These are phyloP conservation scores for Cheilosia pagana DNA, from an alignment of 2,888 invertebrate genomes.

Conservation along the genomic window DNA sequence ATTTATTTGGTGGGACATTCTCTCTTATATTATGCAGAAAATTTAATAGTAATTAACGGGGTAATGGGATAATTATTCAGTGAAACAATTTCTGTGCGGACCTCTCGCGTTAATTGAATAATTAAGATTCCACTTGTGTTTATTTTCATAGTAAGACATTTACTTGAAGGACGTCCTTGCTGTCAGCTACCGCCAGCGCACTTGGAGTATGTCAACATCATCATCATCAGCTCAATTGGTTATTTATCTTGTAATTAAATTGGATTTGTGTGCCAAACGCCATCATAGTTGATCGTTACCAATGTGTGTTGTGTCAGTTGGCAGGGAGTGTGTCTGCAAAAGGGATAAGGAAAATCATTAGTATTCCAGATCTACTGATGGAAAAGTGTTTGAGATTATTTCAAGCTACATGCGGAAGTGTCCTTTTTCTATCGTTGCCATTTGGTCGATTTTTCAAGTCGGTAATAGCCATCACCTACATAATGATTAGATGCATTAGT, in stretches of 20 bases:
- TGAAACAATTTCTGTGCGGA: background rate
- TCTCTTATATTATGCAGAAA: too few relatives aligned
- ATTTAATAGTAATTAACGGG: background rate
- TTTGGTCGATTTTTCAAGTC: background rate
- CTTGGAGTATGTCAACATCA: background rate
- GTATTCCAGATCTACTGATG: constrained; percentile 13
- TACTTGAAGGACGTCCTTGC: constrained; percentile 12
- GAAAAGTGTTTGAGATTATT: constrained; percentile 14
- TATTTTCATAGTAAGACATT: background rate
- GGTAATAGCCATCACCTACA: too few relatives aligned
- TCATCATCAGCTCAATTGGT: background rate
- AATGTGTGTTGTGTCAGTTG: constrained; percentile 83
- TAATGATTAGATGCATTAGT: too few relatives aligned
- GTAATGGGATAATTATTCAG: constrained; percentile 10
- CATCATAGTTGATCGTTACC: constrained; percentile 83
- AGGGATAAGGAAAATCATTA: constrained; percentile 30
- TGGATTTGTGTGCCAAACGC: constrained; percentile 69
- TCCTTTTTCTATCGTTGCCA: constrained; percentile 22
- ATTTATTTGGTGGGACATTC: too few relatives aligned
- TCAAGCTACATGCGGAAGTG: constrained; percentile 40
- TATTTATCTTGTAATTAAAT: constrained; percentile 57
- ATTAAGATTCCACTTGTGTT: constrained; percentile 30
- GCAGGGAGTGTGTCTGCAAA: constrained; percentile 82
- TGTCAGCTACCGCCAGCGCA: too few relatives aligned
- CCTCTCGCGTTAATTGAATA: constrained; percentile 7